Conservation (phyloP, 2,113 vertebrate species). For the Neolamprologus longior region DNA sequence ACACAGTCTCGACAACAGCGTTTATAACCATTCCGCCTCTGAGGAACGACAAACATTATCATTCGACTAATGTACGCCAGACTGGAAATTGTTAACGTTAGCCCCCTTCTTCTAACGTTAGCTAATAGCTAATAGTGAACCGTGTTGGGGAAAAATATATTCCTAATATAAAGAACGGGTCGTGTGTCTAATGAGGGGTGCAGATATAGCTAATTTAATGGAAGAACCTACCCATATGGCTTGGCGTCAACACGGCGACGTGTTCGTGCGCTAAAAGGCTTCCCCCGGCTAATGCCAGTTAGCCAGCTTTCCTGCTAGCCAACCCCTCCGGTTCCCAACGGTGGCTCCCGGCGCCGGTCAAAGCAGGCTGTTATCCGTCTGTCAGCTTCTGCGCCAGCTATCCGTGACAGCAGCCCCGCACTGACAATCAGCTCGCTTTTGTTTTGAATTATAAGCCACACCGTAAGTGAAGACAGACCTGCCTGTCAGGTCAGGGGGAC, state of each 20-base stretch:
- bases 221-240: neutral
- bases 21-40: neutral
- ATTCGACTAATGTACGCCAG: neutral
- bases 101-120: neutral
- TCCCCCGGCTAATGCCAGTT: constrained; percentile 5
- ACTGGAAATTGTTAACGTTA: neutral
- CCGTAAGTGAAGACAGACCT: neutral
- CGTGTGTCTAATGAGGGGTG: neutral
- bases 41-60: neutral
- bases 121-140: constrained; percentile 21
- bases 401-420: constrained; percentile 13
- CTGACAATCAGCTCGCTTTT: neutral
- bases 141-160: neutral
- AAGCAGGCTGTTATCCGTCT: neutral
- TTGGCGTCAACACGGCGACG: neutral
- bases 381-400: constrained; percentile 9
- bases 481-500: neutral
- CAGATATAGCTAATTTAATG: neutral
- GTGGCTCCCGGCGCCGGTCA: constrained; percentile 26
- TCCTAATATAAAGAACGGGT: neutral
- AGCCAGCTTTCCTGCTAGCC: constrained; percentile 19
- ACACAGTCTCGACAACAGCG: neutral
- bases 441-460: neutral
- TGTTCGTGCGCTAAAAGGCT: neutral
- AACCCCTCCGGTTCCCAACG: neutral